A percentile compares a stretch with the other conserved stretches of the same genome.
Evolutionary conservation across 2,888 invertebrate species (phyloP).

Genomic region (Tetragnatha montana): DNA sequence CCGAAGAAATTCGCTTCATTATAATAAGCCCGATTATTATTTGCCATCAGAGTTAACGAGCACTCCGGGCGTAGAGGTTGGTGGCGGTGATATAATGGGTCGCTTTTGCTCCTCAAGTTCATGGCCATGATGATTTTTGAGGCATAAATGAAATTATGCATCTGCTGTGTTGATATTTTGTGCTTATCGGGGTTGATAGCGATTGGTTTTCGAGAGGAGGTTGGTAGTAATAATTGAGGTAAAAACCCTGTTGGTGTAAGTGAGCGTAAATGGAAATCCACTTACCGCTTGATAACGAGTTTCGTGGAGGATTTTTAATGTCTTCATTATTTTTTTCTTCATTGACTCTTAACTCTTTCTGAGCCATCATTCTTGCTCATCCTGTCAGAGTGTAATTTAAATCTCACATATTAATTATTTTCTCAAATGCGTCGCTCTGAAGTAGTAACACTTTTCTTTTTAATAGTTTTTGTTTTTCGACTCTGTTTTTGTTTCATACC

Average conservation of each 20-base stretch:
- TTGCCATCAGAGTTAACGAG: conserved; percentile 44
- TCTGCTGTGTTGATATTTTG: conserved; percentile 1
- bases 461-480: too few relatives aligned
- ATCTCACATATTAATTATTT: too few relatives aligned
- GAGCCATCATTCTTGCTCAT: too few relatives aligned
- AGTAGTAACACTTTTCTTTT: too few relatives aligned
- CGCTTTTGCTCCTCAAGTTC: conserved; percentile 24
- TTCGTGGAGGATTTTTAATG: background rate
- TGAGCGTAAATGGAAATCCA: background rate
- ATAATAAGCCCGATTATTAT: conserved; percentile 50
- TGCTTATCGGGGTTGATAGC: background rate
- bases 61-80: background rate
- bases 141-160: conserved; percentile 19
- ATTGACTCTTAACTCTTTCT: too few relatives aligned
- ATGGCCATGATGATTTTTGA: conserved; percentile 22
- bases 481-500: too few relatives aligned
- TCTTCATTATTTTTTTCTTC: background rate
- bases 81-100: conserved; percentile 17
- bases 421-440: too few relatives aligned
- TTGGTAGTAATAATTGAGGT: background rate
- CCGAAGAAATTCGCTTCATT: conserved; percentile 63
- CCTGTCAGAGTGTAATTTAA: too few relatives aligned
- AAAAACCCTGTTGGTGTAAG: background rate
- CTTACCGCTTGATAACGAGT: background rate
- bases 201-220: background rate